Base-by-base conservation (phyloP, 2,797 vertebrate genomes). In the Rhabdomys pumilio region DNA sequence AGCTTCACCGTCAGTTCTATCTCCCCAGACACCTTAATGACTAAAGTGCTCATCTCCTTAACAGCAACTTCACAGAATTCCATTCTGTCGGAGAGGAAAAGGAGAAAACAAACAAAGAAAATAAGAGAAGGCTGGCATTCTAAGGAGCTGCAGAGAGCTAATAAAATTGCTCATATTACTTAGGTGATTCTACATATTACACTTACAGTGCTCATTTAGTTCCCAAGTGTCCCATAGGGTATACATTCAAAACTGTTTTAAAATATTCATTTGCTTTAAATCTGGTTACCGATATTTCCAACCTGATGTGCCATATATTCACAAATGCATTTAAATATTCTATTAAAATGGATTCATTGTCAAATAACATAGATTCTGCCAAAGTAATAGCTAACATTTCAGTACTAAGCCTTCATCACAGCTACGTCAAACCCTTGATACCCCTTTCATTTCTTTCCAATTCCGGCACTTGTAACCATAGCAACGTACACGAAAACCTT, bases 381-480 rank as follows among this genome's bases (percentile, higher is more conserved):
- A 96, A 98, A 98, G 97, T 98, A 98, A 98, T 97, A 98, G 95
- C 98, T 98, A 98, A 97, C 96, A 98, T 97, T 98, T 98, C 77
- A 95, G 96, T 89, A 93, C 91, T 98, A 98, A 98, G 97, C 97
- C 98, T 98, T 97, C 98, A 98, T 98, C 97, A 98, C 96, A 97
- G 96, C 96, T 98, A 98, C 95, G 95, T 98, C 85, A 38, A 98
- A 98, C 97, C 92, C 90, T 97, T 97, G 97, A 98, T 98, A 97
- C 95, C 96, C 97, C 96, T 97, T 98, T 98, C 98, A 98, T 98
- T 98, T 98, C 97, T 97, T 98, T 98, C 98, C 98, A 98, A 82
- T 98, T 98, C 98, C 98, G 97, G 98, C 94, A 96, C 96, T 89
- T 95, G 98, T 98, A 98, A 98, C 98, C 98, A 98, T 98, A 97